These are phyloP conservation scores for Petrocephalus zakoni DNA, from an alignment of 2,113 vertebrate species.

Conservation along the genomic window DNA sequence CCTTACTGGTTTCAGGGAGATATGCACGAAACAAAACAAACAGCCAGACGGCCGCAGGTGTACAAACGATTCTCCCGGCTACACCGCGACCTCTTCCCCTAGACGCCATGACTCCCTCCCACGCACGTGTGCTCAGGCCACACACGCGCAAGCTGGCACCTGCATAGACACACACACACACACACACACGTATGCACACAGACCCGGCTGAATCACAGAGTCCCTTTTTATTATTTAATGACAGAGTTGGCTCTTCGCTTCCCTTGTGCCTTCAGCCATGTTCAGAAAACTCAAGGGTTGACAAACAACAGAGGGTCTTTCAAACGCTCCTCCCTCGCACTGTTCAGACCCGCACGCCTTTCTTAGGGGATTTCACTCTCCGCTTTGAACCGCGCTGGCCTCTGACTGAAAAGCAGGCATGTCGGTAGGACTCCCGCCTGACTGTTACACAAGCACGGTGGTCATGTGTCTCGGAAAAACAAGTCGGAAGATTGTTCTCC, in stretches of 20 bases:
- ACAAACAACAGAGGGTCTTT: conserved; percentile 14
- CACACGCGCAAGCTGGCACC: background rate
- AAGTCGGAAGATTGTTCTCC: background rate
- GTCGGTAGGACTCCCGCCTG: background rate
- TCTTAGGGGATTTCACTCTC: conserved; percentile 30
- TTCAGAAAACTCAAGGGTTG: conserved; percentile 31
- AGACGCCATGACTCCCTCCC: background rate
- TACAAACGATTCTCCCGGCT: conserved; percentile 1
- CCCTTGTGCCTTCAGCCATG: conserved; percentile 25
- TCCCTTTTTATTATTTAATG: conserved; percentile 57
- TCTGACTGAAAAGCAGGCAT: background rate
- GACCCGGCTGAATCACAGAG: conserved; percentile 64
- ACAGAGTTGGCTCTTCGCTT: conserved; percentile 35
- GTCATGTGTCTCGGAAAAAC: background rate
- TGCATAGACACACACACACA: background rate
- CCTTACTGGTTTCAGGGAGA: background rate
- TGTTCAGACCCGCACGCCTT: conserved; percentile 40
- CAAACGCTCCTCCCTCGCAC: conserved; percentile 9
- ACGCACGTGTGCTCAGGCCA: background rate
- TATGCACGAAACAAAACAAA: background rate
- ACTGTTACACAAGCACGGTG: background rate
- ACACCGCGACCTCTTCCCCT: background rate
- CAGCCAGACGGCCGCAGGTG: background rate
- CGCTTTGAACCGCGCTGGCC: background rate
- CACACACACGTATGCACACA: background rate